Percentiles rank a stretch among this genome's conserved stretches.
phyloP scores from a whole-genome alignment of 2,888 invertebrate genomes.

The Epinotia brunnichana region DNA sequence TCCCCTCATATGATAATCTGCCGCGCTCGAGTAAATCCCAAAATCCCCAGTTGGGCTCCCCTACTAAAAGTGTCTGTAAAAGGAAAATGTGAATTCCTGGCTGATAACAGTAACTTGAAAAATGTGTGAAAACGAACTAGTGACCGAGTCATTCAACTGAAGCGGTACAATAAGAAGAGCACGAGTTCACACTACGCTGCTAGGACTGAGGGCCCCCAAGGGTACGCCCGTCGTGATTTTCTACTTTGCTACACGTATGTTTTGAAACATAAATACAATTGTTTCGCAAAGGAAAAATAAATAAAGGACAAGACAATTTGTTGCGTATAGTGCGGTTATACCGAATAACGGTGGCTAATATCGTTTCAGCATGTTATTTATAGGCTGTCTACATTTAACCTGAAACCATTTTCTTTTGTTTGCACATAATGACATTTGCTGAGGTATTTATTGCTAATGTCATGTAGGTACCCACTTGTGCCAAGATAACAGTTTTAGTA shows the following conservation, averaged over 20 bases:
- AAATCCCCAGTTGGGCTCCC: too few relatives aligned
- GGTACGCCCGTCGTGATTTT: conserved; percentile 35
- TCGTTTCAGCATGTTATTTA: conserved; percentile 45
- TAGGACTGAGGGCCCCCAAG: conserved; percentile 34
- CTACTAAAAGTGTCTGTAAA: too few relatives aligned
- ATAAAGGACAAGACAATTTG: conserved; percentile 38
- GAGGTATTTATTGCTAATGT: not conserved
- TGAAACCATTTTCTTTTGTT: conserved; percentile 34
- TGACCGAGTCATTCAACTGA: conserved; percentile 37
- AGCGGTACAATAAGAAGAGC: conserved; percentile 35
- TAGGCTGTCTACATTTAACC: conserved; percentile 34
- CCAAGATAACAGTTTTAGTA: not conserved
- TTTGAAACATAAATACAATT: conserved; percentile 45
- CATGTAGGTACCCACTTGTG: too few relatives aligned
- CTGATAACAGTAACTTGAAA: not conserved
- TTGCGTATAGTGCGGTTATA: conserved; percentile 35
- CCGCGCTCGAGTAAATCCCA: too few relatives aligned
- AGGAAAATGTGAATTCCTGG: not conserved
- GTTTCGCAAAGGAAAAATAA: conserved; percentile 41
- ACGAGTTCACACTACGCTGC: conserved; percentile 28
- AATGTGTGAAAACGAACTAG: conserved; percentile 14
- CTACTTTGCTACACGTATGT: conserved; percentile 41
- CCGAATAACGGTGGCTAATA: conserved; percentile 44
- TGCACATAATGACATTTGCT: conserved; percentile 16
- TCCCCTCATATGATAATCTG: too few relatives aligned